phyloP scores from a whole-genome alignment of 2,888 invertebrate species.

The Epirrita christyi region DNA sequence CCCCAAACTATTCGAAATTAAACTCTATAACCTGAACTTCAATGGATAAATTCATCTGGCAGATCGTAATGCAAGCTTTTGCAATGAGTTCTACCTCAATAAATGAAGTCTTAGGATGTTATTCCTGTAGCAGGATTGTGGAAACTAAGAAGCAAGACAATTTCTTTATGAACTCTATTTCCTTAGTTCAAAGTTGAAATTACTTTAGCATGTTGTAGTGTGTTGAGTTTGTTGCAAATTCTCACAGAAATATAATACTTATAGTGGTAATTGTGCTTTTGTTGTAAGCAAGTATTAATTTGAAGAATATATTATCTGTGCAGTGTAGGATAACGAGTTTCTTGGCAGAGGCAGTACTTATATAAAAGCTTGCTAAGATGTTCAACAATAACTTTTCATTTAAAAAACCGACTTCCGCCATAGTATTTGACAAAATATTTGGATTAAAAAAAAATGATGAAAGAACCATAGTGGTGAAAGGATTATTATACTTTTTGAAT shows the following conservation, averaged over 20 bases:
- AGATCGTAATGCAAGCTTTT: not conserved
- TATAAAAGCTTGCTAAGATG: not conserved
- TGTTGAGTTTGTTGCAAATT: conserved; percentile 10
- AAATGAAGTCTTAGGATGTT: not conserved
- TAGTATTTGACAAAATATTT: no score
- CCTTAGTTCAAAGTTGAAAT: conserved; percentile 8
- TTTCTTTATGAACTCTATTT: not conserved
- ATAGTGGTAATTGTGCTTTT: conserved; percentile 12
- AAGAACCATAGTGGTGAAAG: no score
- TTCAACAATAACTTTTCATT: no score
- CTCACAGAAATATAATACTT: conserved; percentile 20
- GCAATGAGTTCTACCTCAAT: conserved; percentile 1
- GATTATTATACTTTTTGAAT: no score
- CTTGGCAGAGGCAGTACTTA: not conserved
- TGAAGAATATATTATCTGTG: not conserved
- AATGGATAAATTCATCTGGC: not conserved
- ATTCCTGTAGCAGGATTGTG: conserved; percentile 1
- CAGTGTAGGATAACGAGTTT: conserved; percentile 2
- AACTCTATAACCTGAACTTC: conserved; percentile 1
- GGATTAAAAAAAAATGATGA: no score
- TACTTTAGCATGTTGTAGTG: not conserved
- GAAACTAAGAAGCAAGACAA: not conserved
- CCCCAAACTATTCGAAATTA: conserved; percentile 1
- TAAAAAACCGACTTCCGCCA: no score
- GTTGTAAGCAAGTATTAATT: conserved; percentile 11